Percentiles rank a stretch among this genome's conserved stretches.
Conservation (phyloP, 2,113 vertebrate species). For the Tachysurus fulvidraco region DNA sequence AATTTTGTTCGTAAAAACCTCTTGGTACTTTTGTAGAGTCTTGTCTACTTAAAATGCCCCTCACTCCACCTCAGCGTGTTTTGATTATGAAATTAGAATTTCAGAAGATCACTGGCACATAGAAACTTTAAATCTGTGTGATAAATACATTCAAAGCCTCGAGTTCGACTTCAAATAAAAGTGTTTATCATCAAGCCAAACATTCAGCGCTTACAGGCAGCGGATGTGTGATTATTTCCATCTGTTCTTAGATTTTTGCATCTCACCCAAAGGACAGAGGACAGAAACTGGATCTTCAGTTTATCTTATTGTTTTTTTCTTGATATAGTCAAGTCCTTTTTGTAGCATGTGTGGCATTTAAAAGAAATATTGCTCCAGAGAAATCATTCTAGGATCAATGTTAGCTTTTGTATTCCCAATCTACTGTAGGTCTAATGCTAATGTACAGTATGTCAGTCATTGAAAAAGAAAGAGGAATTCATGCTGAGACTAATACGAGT, state of each 20-base stretch:
- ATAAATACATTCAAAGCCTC: background rate
- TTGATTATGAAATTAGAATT: conserved; percentile 15
- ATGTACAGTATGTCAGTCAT: background rate
- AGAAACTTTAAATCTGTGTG: conserved; percentile 11
- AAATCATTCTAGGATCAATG: background rate
- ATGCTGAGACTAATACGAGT: background rate
- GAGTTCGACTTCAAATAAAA: conserved; percentile 8
- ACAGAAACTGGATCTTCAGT: background rate
- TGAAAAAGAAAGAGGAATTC: background rate
- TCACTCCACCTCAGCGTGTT: background rate
- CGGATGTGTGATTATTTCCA: background rate
- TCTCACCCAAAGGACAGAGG: background rate
- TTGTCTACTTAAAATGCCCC: background rate
- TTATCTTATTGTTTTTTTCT: background rate
- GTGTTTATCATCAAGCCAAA: conserved; percentile 12
- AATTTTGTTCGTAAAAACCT: background rate
- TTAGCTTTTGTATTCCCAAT: background rate
- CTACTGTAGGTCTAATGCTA: background rate
- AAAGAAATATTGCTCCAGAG: background rate
- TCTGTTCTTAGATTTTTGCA: conserved; percentile 1
- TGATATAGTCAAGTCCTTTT: background rate
- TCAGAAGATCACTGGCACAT: background rate
- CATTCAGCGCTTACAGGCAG: background rate
- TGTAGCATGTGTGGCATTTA: background rate
- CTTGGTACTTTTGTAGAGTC: background rate